Percentiles rank a stretch among this genome's conserved stretches.
These are phyloP conservation scores for Alces alces DNA, from an alignment of 2,113 vertebrate species.

Conservation along the genomic window DNA sequence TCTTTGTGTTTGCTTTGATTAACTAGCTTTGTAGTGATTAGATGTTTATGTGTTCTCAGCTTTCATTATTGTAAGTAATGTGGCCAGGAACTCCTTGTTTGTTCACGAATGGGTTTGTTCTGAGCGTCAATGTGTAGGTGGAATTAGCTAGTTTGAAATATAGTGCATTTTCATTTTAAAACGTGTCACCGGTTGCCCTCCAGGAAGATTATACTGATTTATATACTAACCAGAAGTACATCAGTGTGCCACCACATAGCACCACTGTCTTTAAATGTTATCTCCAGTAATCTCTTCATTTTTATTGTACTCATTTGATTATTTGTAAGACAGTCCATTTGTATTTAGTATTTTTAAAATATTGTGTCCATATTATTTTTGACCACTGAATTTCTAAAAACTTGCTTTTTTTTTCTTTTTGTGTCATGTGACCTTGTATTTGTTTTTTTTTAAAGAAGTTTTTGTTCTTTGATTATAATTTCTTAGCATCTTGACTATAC, in stretches of 20 bases:
- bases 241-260: neutral
- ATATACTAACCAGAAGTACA: neutral
- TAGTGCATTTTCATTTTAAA: neutral
- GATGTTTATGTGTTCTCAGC: neutral
- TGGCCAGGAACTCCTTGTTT: neutral
- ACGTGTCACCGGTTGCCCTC: neutral
- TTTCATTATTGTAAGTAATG: neutral
- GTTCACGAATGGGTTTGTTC: neutral
- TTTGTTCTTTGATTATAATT: neutral
- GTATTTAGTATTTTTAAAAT: neutral
- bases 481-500: neutral
- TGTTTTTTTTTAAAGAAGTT: neutral
- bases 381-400: neutral
- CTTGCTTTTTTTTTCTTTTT: neutral
- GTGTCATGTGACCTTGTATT: neutral
- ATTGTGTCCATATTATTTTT: neutral
- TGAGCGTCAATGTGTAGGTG: neutral
- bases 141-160: neutral
- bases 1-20: neutral
- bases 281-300: neutral
- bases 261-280: neutral
- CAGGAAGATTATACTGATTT: neutral
- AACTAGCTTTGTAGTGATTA: neutral
- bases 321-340: neutral
- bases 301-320: neutral